A percentile compares a stretch with the other conserved stretches of the same genome.
phyloP scores from a whole-genome alignment of 2,888 invertebrate genomes.

The Ferdinandea cuprea region DNA sequence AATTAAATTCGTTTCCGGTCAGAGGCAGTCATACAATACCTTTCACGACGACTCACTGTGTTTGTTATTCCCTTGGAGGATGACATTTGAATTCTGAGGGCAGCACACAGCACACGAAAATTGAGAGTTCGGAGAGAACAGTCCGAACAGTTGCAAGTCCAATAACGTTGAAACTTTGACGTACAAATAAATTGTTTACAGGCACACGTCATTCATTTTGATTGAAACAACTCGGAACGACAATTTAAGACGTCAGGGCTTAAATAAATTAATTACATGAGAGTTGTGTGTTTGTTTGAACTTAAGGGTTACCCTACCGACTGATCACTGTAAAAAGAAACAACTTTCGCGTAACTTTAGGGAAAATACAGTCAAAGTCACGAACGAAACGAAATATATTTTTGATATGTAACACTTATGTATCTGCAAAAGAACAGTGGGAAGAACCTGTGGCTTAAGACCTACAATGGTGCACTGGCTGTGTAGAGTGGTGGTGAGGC shows the following conservation, averaged over 20 bases:
- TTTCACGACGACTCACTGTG: slow-evolving; percentile 21
- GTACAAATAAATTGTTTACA: not conserved
- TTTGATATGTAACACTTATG: too few relatives aligned
- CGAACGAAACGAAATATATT: too few relatives aligned
- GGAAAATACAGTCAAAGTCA: too few relatives aligned
- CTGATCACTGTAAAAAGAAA: too few relatives aligned
- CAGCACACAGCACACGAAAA: not conserved
- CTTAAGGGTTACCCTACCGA: too few relatives aligned
- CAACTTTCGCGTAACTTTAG: too few relatives aligned
- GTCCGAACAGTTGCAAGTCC: not conserved
- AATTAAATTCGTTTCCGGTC: slow-evolving; percentile 36
- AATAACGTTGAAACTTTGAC: not conserved
- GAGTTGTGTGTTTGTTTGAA: not conserved
- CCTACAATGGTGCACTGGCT: too few relatives aligned
- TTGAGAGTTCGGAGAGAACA: not conserved
- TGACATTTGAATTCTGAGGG: slow-evolving; percentile 18
- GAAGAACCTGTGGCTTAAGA: too few relatives aligned
- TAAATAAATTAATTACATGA: not conserved
- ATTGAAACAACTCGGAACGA: not conserved
- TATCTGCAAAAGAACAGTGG: too few relatives aligned
- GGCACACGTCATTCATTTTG: not conserved
- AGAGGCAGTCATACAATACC: slow-evolving; percentile 19
- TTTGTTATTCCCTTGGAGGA: slow-evolving; percentile 40
- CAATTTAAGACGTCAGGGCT: not conserved
- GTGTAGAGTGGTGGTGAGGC: too few relatives aligned